phyloP scores from a whole-genome alignment of 2,113 vertebrate species.

The Pollachius pollachius region DNA sequence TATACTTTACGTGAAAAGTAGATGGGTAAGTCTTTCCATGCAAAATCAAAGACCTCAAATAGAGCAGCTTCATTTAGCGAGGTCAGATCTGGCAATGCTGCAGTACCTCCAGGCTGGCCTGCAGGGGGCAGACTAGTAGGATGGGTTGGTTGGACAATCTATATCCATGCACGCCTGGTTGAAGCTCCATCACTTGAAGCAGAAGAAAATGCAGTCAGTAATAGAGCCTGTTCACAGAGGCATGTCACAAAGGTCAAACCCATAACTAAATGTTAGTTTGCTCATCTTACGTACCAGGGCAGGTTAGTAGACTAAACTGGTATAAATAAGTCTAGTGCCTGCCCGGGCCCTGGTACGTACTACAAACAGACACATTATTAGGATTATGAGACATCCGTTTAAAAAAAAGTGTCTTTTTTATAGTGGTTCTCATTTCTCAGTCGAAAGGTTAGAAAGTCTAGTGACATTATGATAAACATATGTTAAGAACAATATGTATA shows the following conservation, averaged over 20 bases:
- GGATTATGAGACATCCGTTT: no score
- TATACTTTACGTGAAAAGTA: neutral
- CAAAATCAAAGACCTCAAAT: no score
- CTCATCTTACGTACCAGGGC: no score
- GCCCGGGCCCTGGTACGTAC: no score
- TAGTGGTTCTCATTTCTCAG: no score
- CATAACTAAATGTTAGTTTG: no score
- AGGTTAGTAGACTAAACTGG: no score
- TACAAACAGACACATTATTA: no score
- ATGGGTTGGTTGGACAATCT: conserved; percentile 93
- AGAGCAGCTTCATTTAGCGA: no score
- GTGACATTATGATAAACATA: neutral
- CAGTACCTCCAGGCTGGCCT: conserved; percentile 93
- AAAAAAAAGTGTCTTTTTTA: neutral
- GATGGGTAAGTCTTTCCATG: neutral
- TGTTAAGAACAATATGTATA: neutral
- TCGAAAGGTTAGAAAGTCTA: neutral
- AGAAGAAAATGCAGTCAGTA: neutral
- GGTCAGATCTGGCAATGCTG: neutral
- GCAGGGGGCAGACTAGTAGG: conserved; percentile 87
- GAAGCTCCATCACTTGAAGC: conserved; percentile 82
- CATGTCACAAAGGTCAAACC: no score
- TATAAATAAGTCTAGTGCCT: no score
- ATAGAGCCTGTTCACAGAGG: no score
- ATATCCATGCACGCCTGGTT: conserved; percentile 85